Base-by-base conservation (phyloP, 2,888 invertebrate species). In the Dermolepida albohirtum region DNA sequence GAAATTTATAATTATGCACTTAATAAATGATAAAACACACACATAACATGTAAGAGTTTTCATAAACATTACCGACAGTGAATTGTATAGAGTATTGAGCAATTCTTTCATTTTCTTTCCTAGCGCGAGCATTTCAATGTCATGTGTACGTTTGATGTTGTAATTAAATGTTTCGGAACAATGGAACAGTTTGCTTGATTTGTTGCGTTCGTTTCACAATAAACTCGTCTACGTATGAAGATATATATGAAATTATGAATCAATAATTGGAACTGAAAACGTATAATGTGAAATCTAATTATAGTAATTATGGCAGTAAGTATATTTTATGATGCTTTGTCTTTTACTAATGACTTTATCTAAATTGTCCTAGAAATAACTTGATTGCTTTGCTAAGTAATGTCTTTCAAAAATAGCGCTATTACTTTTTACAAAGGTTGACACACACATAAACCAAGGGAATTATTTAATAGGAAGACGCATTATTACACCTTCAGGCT, bases 1-100 rank as follows among this genome's bases (percentile, higher is more conserved):
- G 66, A 59, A 67, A 67, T 67, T 67, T 67, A 67, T 67, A 67
- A 67, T 67, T 67, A 34, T 62, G 34, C 27, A 14, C 39, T n/a
- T 59, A 59, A 44, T 44, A 47, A 49, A 34, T 11, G 43, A 34
- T 55, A 47, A 39, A 62, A 49, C 47, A 47, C 27, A 47, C 29
- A 44, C 29, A 40, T 17, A n/a, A 41, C 12, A 43, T 14, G 6
- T 57, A 16, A 51, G 10, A 51, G 14, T 34, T 12, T 34, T 52
- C 51, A 34, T 52, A 52, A 52, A 12, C 14, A 29, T 14, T n/a
- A 52, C 14, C 29, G 51, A 52, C 34, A 52, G n/a, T 2, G 14
- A 14, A 34, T 52, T 12, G 34, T 29, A 52, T 29, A 29, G 51
- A n/a, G 29, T 34, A 34, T 51, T 51, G 29, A 51, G 51, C 51